Base-by-base conservation (phyloP, 2,888 invertebrate species). In the Nymphalis polychloros region DNA sequence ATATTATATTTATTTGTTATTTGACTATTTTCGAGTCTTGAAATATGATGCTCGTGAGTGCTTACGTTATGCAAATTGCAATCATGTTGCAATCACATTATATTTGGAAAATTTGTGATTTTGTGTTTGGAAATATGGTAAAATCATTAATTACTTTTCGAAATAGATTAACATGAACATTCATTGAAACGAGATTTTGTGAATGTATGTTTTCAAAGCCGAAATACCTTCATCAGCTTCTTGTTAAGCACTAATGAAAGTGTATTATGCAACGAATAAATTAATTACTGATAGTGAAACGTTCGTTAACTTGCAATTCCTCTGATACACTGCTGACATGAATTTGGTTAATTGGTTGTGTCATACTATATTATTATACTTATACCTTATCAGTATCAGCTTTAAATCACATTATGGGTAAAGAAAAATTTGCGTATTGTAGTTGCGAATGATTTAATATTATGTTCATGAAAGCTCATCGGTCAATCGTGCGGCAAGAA, bases 221-320 rank as follows among this genome's bases (percentile, higher is more conserved):
- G 20, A n/a, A 52, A 13, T 20, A 52, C 10, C 10, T 41, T 10
- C 10, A 52, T 10, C 23, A 48, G 53, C 27, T 23, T 20, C 53
- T 23, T 7, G 27, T 63, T 64, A 41, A 64, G 16, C 48, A 17
- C 41, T 64, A 59, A 50, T 64, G 16, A 59, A 64, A 49, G n/a
- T 41, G 50, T 64, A 59, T 59, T 59, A 64, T 64, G 57, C 59
- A 59, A 31, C 20, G 59, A 59, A 64, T 64, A 64, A 59, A 64
- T 64, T 64, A 59, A 59, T 64, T 59, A 64, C 64, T 20, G 41
- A 49, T 23, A 59, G 49, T 31, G 47, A 57, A 64, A 64, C 20
- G n/a, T 57, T 64, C 48, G 13, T 64, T 57, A 64, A 64, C 49
- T 64, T 59, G 49, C 49, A 59, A 59, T 59, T 64, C 49, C 64